A percentile compares a stretch with the other conserved stretches of the same genome.
Evolutionary conservation across 2,888 invertebrate genomes (phyloP).

Genomic region (Drosophila kambysellisi): DNA sequence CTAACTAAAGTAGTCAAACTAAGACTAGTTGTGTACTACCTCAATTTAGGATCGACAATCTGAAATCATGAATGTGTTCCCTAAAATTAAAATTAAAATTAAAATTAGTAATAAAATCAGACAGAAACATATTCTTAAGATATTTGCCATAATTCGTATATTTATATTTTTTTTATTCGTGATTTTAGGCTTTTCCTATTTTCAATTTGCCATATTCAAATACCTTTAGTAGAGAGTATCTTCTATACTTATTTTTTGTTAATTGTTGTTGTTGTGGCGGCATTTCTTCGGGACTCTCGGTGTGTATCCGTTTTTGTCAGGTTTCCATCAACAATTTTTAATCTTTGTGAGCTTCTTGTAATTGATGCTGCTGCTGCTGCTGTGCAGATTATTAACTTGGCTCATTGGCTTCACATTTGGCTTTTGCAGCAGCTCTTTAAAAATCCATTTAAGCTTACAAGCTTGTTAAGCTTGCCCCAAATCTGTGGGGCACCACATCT

Average conservation of each 20-base stretch:
- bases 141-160: not conserved
- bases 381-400: constrained; percentile 68
- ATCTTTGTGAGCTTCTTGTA: constrained; percentile 69
- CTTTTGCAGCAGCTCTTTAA: constrained; percentile 75
- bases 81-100: not conserved
- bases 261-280: constrained; percentile 3
- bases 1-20: not conserved
- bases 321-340: constrained; percentile 65
- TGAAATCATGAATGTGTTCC: not conserved
- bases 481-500: constrained; percentile 49
- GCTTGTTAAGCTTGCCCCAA: constrained; percentile 80
- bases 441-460: constrained; percentile 77
- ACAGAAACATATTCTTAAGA: no score
- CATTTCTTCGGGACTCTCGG: not conserved
- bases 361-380: constrained; percentile 67
- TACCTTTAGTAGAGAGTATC: constrained; percentile 1
- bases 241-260: not conserved
- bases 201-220: not conserved
- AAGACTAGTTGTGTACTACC: not conserved
- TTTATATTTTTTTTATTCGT: no score
- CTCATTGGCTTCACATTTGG: constrained; percentile 29
- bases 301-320: constrained; percentile 34
- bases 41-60: not conserved
- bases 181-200: not conserved
- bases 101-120: not conserved